These are phyloP conservation scores for Bubo bubo DNA, from an alignment of 2,113 vertebrate species.

Conservation along the genomic window DNA sequence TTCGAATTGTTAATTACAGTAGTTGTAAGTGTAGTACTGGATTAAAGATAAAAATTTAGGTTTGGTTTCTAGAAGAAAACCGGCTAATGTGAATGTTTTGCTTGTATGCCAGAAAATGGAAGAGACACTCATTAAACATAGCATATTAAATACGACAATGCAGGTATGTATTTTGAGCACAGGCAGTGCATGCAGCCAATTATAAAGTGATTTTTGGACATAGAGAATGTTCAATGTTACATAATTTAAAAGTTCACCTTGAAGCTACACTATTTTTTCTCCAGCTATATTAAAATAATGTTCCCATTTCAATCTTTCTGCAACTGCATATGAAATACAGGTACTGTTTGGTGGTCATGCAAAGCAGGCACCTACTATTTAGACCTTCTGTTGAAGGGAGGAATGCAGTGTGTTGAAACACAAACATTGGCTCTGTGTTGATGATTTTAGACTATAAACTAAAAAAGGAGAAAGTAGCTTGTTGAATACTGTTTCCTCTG, in stretches of 20 bases:
- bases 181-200: not conserved
- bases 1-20: not conserved
- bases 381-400: not conserved
- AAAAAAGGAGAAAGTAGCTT: not conserved
- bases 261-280: not conserved
- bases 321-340: not conserved
- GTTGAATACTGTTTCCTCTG: not conserved
- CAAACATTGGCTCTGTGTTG: not conserved
- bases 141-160: not conserved
- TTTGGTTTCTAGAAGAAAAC: not conserved
- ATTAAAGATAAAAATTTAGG: not conserved
- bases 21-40: not conserved
- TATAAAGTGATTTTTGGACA: not conserved
- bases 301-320: not conserved
- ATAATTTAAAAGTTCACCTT: not conserved
- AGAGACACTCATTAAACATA: not conserved
- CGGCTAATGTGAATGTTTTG: not conserved
- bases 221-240: not conserved
- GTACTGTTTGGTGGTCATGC: not conserved
- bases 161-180: not conserved
- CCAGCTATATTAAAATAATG: not conserved
- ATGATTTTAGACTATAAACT: not conserved
- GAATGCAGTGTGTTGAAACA: not conserved
- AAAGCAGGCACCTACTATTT: not conserved
- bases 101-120: not conserved